These are phyloP conservation scores for Rhynchomys soricoides DNA, from an alignment of 2,113 vertebrate genomes.

Conservation along the genomic window DNA sequence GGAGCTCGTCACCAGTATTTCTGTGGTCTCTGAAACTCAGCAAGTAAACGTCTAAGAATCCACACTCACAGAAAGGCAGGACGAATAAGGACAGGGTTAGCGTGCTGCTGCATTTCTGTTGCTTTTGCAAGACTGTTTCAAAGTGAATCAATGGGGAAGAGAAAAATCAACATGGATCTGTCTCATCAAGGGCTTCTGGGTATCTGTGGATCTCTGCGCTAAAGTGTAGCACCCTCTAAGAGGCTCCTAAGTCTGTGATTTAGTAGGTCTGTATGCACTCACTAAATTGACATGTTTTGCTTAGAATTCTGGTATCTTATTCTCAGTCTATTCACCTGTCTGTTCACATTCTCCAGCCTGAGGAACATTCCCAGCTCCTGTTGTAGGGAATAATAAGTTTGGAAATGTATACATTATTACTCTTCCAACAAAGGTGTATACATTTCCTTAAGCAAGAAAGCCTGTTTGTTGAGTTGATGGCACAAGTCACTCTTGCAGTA, in stretches of 20 bases:
- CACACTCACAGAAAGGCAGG: background rate
- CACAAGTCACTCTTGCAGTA: background rate
- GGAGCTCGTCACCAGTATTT: background rate
- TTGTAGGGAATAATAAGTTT: background rate
- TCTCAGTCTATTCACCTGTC: background rate
- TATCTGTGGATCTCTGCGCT: background rate
- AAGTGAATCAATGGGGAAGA: background rate
- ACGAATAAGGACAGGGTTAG: background rate
- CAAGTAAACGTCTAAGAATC: background rate
- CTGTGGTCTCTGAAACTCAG: background rate
- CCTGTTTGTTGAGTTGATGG: background rate
- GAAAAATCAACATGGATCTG: background rate
- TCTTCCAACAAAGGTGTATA: background rate
- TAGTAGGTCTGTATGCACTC: too few species aligned
- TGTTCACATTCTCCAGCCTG: background rate
- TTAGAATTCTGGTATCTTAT: background rate
- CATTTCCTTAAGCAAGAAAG: constrained; percentile 12
- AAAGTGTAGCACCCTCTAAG: background rate
- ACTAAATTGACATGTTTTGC: background rate
- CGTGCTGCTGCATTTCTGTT: background rate
- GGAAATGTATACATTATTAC: background rate
- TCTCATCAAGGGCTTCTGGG: fast-evolving
- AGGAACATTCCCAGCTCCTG: too few species aligned
- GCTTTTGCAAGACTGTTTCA: background rate
- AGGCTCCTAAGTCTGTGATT: background rate